Percentiles rank a stretch among this genome's conserved stretches.
These are phyloP conservation scores for Agriotes lineatus DNA, from an alignment of 2,888 invertebrate species.

Conservation along the genomic window DNA sequence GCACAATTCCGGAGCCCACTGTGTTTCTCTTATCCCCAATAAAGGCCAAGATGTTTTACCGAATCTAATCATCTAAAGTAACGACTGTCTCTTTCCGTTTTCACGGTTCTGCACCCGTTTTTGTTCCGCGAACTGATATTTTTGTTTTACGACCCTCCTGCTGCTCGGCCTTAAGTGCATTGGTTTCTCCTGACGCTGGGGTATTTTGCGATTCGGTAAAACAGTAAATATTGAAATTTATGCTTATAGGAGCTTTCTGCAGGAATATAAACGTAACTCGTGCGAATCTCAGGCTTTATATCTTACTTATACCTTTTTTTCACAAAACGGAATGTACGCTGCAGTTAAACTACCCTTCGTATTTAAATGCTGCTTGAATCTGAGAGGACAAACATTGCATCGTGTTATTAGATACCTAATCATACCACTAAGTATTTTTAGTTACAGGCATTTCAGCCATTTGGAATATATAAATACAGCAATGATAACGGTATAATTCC, in stretches of 20 bases:
- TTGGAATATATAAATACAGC: too few relatives aligned
- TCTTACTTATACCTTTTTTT: conserved; percentile 10
- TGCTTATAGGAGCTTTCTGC: conserved; percentile 14
- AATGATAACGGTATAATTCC: too few relatives aligned
- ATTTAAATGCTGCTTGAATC: too few relatives aligned
- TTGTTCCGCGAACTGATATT: conserved; percentile 2
- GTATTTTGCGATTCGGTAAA: conserved; percentile 16
- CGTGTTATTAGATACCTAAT: too few relatives aligned
- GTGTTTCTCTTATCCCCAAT: conserved; percentile 21
- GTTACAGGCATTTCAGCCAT: too few relatives aligned
- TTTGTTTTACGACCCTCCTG: conserved; percentile 13
- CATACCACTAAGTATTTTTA: too few relatives aligned
- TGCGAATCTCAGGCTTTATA: conserved; percentile 11
- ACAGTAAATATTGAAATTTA: conserved; percentile 25
- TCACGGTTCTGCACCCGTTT: background rate
- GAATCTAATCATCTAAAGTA: conserved; percentile 25
- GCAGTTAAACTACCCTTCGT: background rate
- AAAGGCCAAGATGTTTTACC: conserved; percentile 22
- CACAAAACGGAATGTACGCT: background rate
- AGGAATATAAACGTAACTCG: conserved; percentile 19
- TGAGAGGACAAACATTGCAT: too few relatives aligned
- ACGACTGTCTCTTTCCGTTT: conserved; percentile 11
- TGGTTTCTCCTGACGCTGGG: conserved; percentile 1
- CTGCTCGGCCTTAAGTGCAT: conserved; percentile 11
- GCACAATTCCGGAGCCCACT: conserved; percentile 21